phyloP scores from a whole-genome alignment of 2,888 invertebrate species.

The Parnassius orleans region DNA sequence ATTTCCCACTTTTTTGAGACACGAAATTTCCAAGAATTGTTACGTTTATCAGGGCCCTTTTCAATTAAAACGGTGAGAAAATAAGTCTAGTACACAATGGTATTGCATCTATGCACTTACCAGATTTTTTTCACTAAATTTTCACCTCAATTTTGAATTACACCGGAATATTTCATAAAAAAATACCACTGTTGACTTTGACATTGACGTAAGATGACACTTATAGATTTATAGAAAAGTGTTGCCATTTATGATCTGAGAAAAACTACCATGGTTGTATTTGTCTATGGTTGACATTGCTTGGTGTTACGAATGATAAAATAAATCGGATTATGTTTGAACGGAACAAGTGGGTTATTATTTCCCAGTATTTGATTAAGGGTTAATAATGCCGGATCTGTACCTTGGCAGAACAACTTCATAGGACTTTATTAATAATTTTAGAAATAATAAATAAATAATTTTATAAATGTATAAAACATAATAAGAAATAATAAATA shows the following conservation, averaged over 20 bases:
- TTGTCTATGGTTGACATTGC: too few species aligned
- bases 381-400: too few species aligned
- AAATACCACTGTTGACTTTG: conserved; percentile 25
- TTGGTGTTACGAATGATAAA: too few species aligned
- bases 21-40: conserved; percentile 24
- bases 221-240: conserved; percentile 15
- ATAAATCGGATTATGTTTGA: too few species aligned
- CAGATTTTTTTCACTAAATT: conserved; percentile 23
- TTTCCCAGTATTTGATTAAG: too few species aligned
- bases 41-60: conserved; percentile 21
- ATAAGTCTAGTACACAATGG: conserved; percentile 26
- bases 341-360: too few species aligned
- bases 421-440: too few species aligned
- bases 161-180: conserved; percentile 24
- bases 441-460: too few species aligned
- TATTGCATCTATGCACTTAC: conserved; percentile 24
- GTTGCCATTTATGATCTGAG: conserved; percentile 8
- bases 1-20: conserved; percentile 18
- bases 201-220: conserved; percentile 24
- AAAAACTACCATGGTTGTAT: too few species aligned
- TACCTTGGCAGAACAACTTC: too few species aligned
- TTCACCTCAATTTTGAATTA: conserved; percentile 18
- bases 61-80: conserved; percentile 25
- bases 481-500: too few species aligned
- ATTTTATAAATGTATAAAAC: too few species aligned